Percentiles rank a stretch among this genome's conserved stretches.
phyloP scores from a whole-genome alignment of 2,888 invertebrate genomes.

The Drosophila tripunctata region DNA sequence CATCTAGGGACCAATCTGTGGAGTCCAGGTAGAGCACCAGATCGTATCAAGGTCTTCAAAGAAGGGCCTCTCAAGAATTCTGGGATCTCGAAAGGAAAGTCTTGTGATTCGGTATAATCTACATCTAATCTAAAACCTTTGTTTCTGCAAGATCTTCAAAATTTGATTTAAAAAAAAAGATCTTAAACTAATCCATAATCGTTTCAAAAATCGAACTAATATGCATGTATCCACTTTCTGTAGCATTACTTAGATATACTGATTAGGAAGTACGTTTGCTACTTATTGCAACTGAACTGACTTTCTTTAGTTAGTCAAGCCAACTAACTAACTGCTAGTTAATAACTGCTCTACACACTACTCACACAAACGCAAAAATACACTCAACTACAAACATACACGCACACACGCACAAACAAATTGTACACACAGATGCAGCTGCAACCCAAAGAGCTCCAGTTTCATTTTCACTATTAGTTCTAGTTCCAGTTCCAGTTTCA shows the following conservation, averaged over 20 bases:
- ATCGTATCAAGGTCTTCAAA: no score
- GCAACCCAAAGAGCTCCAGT: conserved; percentile 15
- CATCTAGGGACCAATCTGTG: no score
- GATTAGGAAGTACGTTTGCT: conserved; percentile 49
- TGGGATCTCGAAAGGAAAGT: no score
- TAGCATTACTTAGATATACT: no score
- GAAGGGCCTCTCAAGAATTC: no score
- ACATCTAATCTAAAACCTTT: no score
- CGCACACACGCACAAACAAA: neutral
- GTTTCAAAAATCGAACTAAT: no score
- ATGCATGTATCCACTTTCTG: neutral
- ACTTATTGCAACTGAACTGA: conserved; percentile 31
- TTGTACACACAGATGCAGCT: neutral
- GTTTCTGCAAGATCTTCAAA: no score
- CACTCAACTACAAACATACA: neutral
- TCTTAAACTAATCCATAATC: no score
- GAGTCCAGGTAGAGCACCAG: no score
- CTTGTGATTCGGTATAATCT: no score
- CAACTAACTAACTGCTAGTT: conserved; percentile 39
- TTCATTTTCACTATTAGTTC: neutral
- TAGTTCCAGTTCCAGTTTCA: conserved; percentile 4
- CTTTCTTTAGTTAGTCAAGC: conserved; percentile 32
- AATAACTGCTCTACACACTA: conserved; percentile 17
- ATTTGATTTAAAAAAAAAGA: no score
- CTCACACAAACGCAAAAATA: neutral